Percentiles rank a stretch among this genome's conserved stretches.
Conservation (phyloP, 2,888 invertebrate species). For the Rotaria macrura region DNA sequence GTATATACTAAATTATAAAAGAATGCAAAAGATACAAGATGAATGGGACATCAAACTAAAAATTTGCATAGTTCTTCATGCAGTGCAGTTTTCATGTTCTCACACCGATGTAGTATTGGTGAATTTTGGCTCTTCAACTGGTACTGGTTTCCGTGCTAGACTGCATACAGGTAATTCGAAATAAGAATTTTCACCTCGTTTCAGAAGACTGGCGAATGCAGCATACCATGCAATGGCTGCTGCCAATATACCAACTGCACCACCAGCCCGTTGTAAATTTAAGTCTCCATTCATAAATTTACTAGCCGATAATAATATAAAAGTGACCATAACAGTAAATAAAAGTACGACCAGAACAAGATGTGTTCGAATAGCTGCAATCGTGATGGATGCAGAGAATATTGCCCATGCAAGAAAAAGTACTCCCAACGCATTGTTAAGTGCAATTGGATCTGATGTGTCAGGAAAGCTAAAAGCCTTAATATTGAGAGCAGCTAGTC, state of each 20-base stretch:
- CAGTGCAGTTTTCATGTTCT: too few relatives aligned
- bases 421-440: background rate
- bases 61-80: too few relatives aligned
- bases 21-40: too few relatives aligned
- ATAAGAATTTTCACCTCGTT: background rate
- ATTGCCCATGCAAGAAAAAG: background rate
- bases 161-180: background rate
- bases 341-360: background rate
- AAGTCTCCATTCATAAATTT: background rate
- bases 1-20: too few relatives aligned
- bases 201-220: background rate
- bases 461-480: background rate
- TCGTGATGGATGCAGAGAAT: background rate
- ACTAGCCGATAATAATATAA: background rate
- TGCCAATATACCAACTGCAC: background rate
- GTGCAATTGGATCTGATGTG: background rate
- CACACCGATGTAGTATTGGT: too few relatives aligned
- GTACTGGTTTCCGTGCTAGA: too few relatives aligned
- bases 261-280: background rate
- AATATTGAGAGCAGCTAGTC: background rate
- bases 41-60: too few relatives aligned
- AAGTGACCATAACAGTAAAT: background rate
- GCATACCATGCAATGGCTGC: background rate
- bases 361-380: background rate
- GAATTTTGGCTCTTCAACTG: too few relatives aligned